Conservation (phyloP, 2,888 invertebrate species). For the Magallana nippona region DNA sequence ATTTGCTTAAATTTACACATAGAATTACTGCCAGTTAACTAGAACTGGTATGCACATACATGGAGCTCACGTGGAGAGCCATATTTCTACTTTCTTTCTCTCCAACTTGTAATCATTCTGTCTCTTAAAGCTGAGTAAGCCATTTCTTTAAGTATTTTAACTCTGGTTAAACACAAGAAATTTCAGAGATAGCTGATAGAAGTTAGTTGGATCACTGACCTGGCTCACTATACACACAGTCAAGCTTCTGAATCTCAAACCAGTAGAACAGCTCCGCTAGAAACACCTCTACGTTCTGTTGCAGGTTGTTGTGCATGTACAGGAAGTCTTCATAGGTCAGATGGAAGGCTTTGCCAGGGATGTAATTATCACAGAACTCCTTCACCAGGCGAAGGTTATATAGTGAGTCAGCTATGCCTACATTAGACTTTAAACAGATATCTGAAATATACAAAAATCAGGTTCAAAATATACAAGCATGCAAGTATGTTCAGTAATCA, state of each 20-base stretch:
- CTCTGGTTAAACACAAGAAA: too few relatives aligned
- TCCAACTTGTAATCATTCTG: too few relatives aligned
- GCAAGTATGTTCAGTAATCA: too few relatives aligned
- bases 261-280: slow-evolving; percentile 96
- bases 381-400: slow-evolving; percentile 94
- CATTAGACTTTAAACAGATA: slow-evolving; percentile 82
- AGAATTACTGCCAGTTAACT: too few relatives aligned
- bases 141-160: too few relatives aligned
- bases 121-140: too few relatives aligned
- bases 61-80: too few relatives aligned
- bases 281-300: slow-evolving; percentile 93
- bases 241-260: slow-evolving; percentile 88
- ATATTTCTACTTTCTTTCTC: too few relatives aligned
- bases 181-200: too few relatives aligned
- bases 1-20: too few relatives aligned
- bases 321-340: slow-evolving; percentile 97
- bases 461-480: neutral
- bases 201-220: neutral
- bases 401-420: slow-evolving; percentile 92
- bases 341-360: slow-evolving; percentile 94
- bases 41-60: too few relatives aligned
- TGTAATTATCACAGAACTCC: slow-evolving; percentile 90
- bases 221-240: slow-evolving; percentile 53
- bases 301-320: slow-evolving; percentile 94
- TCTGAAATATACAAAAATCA: slow-evolving; percentile 70